These are phyloP conservation scores for Parazoanthus darwini DNA, from an alignment of 92 coral and sea anemone genomes.

Conservation along the genomic window DNA sequence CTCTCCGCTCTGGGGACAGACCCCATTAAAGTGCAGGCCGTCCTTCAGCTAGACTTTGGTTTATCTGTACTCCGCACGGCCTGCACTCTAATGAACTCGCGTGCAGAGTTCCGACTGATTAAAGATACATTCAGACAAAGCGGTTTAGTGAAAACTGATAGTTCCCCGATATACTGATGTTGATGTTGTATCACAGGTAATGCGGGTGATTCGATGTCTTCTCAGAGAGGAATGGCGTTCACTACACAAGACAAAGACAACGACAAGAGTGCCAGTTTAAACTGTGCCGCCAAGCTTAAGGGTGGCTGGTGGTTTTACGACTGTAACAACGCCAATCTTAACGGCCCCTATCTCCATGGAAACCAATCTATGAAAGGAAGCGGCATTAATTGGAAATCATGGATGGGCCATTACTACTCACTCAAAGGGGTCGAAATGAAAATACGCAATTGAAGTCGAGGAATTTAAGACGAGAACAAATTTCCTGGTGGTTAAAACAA, in stretches of 20 bases:
- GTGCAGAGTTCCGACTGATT: too few relatives aligned
- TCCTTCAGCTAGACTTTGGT: too few relatives aligned
- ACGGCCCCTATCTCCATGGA: constrained; percentile 41
- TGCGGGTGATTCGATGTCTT: constrained; percentile 34
- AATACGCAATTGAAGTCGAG: background rate
- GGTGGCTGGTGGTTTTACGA: constrained; percentile 46
- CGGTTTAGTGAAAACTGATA: background rate
- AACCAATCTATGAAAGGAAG: constrained; percentile 18
- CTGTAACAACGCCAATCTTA: constrained; percentile 35
- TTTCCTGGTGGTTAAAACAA: too few relatives aligned
- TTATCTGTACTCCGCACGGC: too few relatives aligned
- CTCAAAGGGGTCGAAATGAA: constrained; percentile 30
- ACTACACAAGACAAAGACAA: constrained; percentile 30
- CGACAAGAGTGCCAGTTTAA: constrained; percentile 3
- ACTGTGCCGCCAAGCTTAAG: constrained; percentile 20
- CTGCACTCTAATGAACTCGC: too few relatives aligned
- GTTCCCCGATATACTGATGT: background rate
- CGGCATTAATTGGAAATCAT: constrained; percentile 33
- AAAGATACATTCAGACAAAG: too few relatives aligned
- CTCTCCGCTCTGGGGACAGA: too few relatives aligned
- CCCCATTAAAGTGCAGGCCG: too few relatives aligned
- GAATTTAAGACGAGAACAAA: background rate
- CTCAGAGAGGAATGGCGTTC: constrained; percentile 45
- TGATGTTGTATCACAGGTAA: background rate
- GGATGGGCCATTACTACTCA: constrained; percentile 33